Conservation (phyloP, 2,888 invertebrate species). For the Andrena marginata region DNA sequence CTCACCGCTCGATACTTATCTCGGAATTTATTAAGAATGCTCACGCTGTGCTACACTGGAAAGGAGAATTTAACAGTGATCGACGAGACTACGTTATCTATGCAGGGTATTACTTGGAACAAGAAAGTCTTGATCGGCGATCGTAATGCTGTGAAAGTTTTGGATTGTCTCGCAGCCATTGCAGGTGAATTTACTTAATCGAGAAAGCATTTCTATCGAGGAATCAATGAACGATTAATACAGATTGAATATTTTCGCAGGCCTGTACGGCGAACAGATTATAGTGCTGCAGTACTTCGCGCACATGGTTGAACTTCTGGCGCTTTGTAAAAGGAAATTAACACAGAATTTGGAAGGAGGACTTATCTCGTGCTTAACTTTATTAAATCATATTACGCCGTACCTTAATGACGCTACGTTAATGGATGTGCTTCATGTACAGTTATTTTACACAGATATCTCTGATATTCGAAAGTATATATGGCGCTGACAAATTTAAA, state of each 20-base stretch:
- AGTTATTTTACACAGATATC: constrained; percentile 24
- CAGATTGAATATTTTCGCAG: constrained; percentile 84
- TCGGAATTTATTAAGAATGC: constrained; percentile 96
- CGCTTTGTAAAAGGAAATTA: constrained; percentile 92
- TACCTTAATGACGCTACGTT: constrained; percentile 93
- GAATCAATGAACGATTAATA: not conserved
- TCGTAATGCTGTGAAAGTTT: constrained; percentile 93
- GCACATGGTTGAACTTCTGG: constrained; percentile 94
- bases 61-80: constrained; percentile 90
- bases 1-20: constrained; percentile 96
- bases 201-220: not conserved
- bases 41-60: constrained; percentile 96
- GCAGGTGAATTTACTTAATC: constrained; percentile 87
- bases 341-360: constrained; percentile 95
- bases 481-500: constrained; percentile 20
- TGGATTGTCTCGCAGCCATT: constrained; percentile 95
- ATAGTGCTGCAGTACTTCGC: constrained; percentile 96
- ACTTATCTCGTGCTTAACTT: constrained; percentile 92
- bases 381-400: constrained; percentile 92
- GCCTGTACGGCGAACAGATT: constrained; percentile 94
- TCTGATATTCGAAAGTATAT: not conserved
- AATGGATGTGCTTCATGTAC: constrained; percentile 94
- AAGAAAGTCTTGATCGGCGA: constrained; percentile 91
- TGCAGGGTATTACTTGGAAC: constrained; percentile 88
- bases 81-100: constrained; percentile 83